Base-by-base conservation (phyloP, 1,140 invertebrate species). In the Tyrophagus putrescentiae region DNA sequence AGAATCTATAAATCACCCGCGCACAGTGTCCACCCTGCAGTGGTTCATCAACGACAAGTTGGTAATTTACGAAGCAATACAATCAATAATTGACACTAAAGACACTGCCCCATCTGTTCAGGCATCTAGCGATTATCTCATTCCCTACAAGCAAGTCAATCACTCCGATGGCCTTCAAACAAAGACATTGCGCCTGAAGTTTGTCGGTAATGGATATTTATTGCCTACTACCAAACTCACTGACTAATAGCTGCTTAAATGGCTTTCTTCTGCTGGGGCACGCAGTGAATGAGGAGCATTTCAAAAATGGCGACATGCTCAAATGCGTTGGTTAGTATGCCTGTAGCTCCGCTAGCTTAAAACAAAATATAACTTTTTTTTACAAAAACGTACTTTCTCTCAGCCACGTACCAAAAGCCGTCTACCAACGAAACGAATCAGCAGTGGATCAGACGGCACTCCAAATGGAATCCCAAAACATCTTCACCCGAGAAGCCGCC, bases 291-390 rank as follows among this genome's bases (percentile, higher is more conserved):
- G 75, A 76, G 16, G 80, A 81, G 65, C 85, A 89, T 72, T 87
- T 88, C 70, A 62, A 66, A 29, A 80, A 78, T 62, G 84, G 85
- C 65, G 83, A 87, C 67, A 79, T 88, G 72, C 76, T 89, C 41
- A 87, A 87, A 77, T 89, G 86, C 74, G 57, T 59, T 4, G 34
- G 57, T 44, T n/a, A 59, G 36, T 9, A 41, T 25, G 11, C 2
- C 18, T 57, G n/a, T n/a, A n/a, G n/a, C n/a, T n/a, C n/a, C n/a
- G n/a, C n/a, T n/a, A n/a, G n/a, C n/a, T n/a, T n/a, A n/a, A n/a
- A n/a, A n/a, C n/a, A n/a, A n/a, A n/a, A n/a, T n/a, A n/a, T n/a
- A n/a, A n/a, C n/a, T n/a, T n/a, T n/a, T n/a, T n/a, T n/a, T n/a
- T n/a, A n/a, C n/a, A n/a, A n/a, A n/a, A n/a, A n/a, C n/a, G n/a